These are phyloP conservation scores for Nothura maculosa DNA, from an alignment of 2,797 vertebrate genomes.

Conservation along the genomic window DNA sequence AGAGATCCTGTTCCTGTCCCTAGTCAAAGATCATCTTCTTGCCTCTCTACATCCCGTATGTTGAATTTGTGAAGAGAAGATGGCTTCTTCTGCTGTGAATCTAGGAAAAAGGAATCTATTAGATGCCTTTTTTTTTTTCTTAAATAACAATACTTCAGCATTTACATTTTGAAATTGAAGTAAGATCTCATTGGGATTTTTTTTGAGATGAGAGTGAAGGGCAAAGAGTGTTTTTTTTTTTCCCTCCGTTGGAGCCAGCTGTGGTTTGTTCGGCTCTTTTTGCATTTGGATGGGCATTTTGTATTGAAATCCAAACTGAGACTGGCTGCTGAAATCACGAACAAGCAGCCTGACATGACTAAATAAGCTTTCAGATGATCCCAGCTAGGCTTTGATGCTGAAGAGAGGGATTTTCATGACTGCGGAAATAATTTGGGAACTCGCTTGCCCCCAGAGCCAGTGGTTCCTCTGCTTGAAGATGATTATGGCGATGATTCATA, in stretches of 20 bases:
- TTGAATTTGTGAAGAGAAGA: background rate
- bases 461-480: background rate
- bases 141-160: background rate
- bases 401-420: constrained; percentile 52
- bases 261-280: constrained; percentile 7
- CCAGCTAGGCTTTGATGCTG: constrained; percentile 33
- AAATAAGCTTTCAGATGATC: constrained; percentile 48
- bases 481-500: constrained; percentile 43
- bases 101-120: background rate
- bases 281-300: constrained; percentile 41
- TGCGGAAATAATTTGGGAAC: constrained; percentile 36
- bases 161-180: background rate
- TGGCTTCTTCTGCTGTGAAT: background rate
- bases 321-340: constrained; percentile 48
- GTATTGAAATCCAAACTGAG: constrained; percentile 53
- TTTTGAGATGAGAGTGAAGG: background rate
- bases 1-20: background rate
- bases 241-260: constrained; percentile 48
- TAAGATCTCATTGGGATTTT: background rate
- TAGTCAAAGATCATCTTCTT: background rate
- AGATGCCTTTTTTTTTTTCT: background rate
- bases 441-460: constrained; percentile 36
- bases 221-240: background rate
- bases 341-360: constrained; percentile 38
- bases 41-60: background rate